These are phyloP conservation scores for Drosophila fungiperda DNA, from an alignment of 2,888 invertebrate species.

Conservation along the genomic window DNA sequence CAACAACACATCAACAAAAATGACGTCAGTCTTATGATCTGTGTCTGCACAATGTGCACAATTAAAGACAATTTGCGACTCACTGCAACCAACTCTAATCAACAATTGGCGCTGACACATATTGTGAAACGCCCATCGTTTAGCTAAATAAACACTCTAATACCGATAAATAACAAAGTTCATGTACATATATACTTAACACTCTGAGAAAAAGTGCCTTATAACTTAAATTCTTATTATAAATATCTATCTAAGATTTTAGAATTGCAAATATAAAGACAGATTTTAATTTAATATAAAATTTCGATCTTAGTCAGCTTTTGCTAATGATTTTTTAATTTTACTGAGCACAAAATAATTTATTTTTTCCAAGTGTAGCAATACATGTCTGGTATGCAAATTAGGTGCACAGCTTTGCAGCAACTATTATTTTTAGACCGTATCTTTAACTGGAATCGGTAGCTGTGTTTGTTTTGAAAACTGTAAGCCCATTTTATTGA, in stretches of 20 bases:
- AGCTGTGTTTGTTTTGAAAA: not conserved
- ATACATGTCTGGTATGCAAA: conserved; percentile 42
- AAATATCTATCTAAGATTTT: not conserved
- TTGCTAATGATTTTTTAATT: not conserved
- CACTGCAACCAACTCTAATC: conserved; percentile 18
- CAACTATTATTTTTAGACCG: not conserved
- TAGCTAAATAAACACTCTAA: conserved; percentile 46
- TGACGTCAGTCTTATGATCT: conserved; percentile 63
- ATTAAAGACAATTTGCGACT: conserved; percentile 74
- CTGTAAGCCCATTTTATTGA: conserved; percentile 3
- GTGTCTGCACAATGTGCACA: conserved; percentile 57
- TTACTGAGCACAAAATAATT: not conserved
- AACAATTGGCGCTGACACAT: conserved; percentile 72
- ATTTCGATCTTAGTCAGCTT: not conserved
- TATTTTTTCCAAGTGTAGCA: not conserved
- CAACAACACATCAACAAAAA: conserved; percentile 20
- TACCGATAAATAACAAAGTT: conserved; percentile 31
- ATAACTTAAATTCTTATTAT: not conserved
- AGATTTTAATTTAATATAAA: not conserved
- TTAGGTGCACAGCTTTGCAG: conserved; percentile 38
- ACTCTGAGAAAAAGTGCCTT: not conserved
- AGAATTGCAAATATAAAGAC: not conserved
- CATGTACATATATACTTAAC: conserved; percentile 14
- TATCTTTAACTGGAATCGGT: not conserved
- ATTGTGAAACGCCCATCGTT: conserved; percentile 64